Evolutionary conservation across 1,140 invertebrate genomes (phyloP), one percentile per base, ranked within the genome.

Genomic region (Chlorops oryzae): DNA sequence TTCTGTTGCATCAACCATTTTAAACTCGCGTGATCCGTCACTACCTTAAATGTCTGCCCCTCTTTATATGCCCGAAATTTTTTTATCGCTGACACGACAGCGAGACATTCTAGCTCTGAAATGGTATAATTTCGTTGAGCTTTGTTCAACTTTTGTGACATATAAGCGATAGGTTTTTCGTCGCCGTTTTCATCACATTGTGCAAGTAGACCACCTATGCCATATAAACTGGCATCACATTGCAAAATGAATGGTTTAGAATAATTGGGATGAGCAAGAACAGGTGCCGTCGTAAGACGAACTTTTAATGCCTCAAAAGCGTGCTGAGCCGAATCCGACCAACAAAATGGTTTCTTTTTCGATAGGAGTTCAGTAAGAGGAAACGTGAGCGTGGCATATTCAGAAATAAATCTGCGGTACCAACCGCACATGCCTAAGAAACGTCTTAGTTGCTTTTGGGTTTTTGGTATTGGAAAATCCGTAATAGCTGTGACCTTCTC

Each of bases 101-200:
- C 73, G 15, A 78, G 54, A 20, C 66, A 61, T 64, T 78, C 76
- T n/a, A n/a, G n/a, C n/a, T n/a, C n/a, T n/a, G n/a, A n/a, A n/a
- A n/a, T n/a, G n/a, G n/a, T n/a, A n/a, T 48, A 62, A 47, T 56
- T 78, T 73, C 5, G 51, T 12, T n/a, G n/a, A n/a, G n/a, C n/a
- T n/a, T n/a, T n/a, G 9, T 22, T 40, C 10, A 50, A 23, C 22
- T 50, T 42, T 24, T 50, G 6, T 40, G 73, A 73, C 5, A 61
- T 55, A 56, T 65, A 77, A 5, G 60, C 59, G 4, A 71, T 52
- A 0, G 60, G 54, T 20, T 48, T 32, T 22, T 68, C 57, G 3
- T 45, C 15, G 0, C 50, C 56, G 1, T 64, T 54, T 12, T 20
- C 27, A 5, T 32, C 21, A 1, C 37, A 40, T 23, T 48, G 46